A percentile compares a stretch with the other conserved stretches of the same genome.
These are phyloP conservation scores for Aurelia sp. DNA, from an alignment of 30 jellyfish, hydroid and myxozoan genomes.

Conservation along the genomic window DNA sequence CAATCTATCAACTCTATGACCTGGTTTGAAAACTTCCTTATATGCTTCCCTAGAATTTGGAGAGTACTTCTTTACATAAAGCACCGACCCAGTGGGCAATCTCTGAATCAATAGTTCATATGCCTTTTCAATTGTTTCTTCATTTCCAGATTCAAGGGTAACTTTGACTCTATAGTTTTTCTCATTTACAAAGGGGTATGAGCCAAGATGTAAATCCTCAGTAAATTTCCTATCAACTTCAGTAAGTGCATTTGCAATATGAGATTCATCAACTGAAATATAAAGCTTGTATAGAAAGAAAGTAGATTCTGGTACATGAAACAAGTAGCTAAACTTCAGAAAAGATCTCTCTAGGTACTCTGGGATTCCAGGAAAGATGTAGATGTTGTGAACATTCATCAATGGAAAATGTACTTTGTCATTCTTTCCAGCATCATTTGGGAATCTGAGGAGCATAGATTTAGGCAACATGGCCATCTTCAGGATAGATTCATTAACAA, in stretches of 20 bases:
- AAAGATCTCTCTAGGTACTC: constrained; percentile 76
- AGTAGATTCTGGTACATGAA: constrained; percentile 47
- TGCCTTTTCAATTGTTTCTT: constrained; percentile 55
- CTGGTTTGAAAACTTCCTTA: constrained; percentile 64
- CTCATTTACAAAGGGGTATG: constrained; percentile 80
- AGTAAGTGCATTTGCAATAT: constrained; percentile 64
- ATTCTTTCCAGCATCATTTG: constrained; percentile 28
- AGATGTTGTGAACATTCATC: constrained; percentile 63
- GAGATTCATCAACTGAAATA: constrained; percentile 73
- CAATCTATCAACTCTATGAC: constrained; percentile 25
- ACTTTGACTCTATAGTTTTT: constrained; percentile 75
- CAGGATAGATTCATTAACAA: constrained; percentile 28
- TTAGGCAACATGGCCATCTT: constrained; percentile 83
- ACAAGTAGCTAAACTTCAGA: constrained; percentile 43
- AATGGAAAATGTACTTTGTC: constrained; percentile 59
- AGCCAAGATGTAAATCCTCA: constrained; percentile 74
- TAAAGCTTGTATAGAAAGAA: constrained; percentile 71
- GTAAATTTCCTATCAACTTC: constrained; percentile 46
- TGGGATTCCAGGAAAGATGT: constrained; percentile 94
- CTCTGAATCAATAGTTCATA: constrained; percentile 55
- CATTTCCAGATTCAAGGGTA: constrained; percentile 78
- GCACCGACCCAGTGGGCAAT: constrained; percentile 64
- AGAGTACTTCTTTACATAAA: constrained; percentile 71
- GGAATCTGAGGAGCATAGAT: constrained; percentile 64
- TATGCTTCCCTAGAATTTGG: constrained; percentile 81